Evolutionary conservation across 1,140 invertebrate species (phyloP), one percentile per base, ranked within the genome.

Genomic region (Ips nitidus): DNA sequence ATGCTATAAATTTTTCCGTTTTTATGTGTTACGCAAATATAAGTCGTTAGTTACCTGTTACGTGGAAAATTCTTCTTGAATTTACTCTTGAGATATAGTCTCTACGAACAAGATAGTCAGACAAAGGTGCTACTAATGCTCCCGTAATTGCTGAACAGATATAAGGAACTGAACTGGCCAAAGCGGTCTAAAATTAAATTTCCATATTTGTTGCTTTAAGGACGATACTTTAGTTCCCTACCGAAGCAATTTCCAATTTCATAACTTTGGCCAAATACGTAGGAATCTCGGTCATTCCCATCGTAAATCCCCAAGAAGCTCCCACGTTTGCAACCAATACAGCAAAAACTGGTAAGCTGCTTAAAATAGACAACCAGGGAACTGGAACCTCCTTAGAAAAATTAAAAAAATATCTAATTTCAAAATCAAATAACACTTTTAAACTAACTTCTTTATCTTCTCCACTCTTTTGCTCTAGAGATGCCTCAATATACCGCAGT

Each of bases 231-330:
- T 39, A n/a, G 37, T 8, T 60, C 1, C 71, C 73, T 67, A 76
- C 75, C 2, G 61, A 50, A 57, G 63, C 58, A 41, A 76, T 73
- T 42, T 74, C 68, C 62, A 76, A 76, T 2, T 71, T 55, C 58
- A 74, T 68, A 2, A 76, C 70, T 53, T 70, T 68, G 6, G 60
- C 60, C 61, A 76, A 70, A 41, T 74, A 76, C 6, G 63, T 74
- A 5, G 75, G 75, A n/a, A 72, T 76, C 55, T 76, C 59, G 4
- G 73, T 73, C 41, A 76, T 57, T 42, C 74, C 50, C 42, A 72
- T 76, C n/a, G 65, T 52, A 55, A 66, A 73, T 40, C 75, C 73
- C 68, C 71, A 76, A 22, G 67, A 56, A 39, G 64, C 58, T 52
- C 71, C 73, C 53, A 58, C 52, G 8, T 69, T 66, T 3, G 69